phyloP scores from a whole-genome alignment of 2,888 invertebrate species.

The Ecliptopera silaceata region DNA sequence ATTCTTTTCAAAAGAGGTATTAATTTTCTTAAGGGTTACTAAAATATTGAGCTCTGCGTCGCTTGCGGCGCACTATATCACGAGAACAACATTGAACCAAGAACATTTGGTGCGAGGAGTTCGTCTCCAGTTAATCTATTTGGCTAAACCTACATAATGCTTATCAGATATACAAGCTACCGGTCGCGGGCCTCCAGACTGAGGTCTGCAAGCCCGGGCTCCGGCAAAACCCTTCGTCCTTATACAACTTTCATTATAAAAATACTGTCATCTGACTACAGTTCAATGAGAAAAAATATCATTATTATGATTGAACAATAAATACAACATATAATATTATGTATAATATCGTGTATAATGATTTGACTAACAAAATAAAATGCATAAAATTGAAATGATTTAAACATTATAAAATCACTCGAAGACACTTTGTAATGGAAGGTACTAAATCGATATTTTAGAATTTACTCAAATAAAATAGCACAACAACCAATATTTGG shows the following conservation, averaged over 20 bases:
- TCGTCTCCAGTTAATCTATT: constrained; percentile 78
- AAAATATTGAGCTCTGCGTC: constrained; percentile 83
- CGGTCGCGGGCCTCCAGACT: constrained; percentile 38
- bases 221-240: constrained; percentile 73
- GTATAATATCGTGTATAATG: constrained; percentile 79
- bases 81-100: constrained; percentile 82
- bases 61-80: constrained; percentile 79
- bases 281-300: constrained; percentile 79
- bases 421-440: constrained; percentile 76
- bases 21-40: constrained; percentile 83
- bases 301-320: constrained; percentile 76
- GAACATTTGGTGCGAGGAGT: constrained; percentile 81
- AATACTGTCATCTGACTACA: constrained; percentile 85
- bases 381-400: constrained; percentile 82
- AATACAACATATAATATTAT: constrained; percentile 71
- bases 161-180: constrained; percentile 79
- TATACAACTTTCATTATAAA: constrained; percentile 82
- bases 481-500: constrained; percentile 82
- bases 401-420: constrained; percentile 75
- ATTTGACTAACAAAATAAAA: constrained; percentile 82
- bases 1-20: constrained; percentile 83
- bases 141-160: constrained; percentile 84
- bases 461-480: constrained; percentile 73
- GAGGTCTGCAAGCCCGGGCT: constrained; percentile 41
- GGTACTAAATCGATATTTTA: constrained; percentile 78